Base-by-base conservation (phyloP, 1,140 invertebrate genomes). In the Bombyx mori region DNA sequence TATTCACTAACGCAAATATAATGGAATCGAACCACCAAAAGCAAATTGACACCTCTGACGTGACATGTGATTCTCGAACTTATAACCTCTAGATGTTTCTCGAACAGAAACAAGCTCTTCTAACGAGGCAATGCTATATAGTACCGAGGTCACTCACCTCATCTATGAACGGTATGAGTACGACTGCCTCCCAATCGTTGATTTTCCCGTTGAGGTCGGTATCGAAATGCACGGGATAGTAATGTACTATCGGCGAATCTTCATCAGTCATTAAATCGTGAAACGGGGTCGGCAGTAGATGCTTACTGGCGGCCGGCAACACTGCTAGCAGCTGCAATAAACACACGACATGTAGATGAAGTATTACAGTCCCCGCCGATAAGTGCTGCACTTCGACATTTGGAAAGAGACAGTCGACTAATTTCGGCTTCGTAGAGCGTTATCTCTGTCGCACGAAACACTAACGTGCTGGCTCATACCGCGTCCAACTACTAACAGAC, bases 161-260 rank as follows among this genome's bases (percentile, higher is more conserved):
- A 65, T 98, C 93, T 69, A 99, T 99, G 71, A 99, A 99, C 1
- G 98, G 98, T 73, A 99, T 97, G 1, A 99, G 88, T 7, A 99
- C 97, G 0, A 99, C 94, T 26, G 98, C 98, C 85, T 99, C 98
- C 98, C 98, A 99, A 60, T 98, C 96, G 70, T 98, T 95, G 69
- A 91, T 91, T 77, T 99, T 99, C 1, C 97, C 97, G 89, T 99
- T 96, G 42, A 95, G 86, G 89, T 97, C 95, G 0, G 94, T 97
- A 69, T 95, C 90, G 82, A 99, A 99, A 22, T 98, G 90, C 18
- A 89, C 72, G 0, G 98, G 98, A 88, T 98, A 99, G 81, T 94
- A 99, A 61, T 96, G 90, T 12, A 93, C 92, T 53, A 99, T 93
- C 0, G 95, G 93, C 18, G 97, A 99, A 53, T 90, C 84, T n/a